Evolutionary conservation across 2,888 invertebrate species (phyloP).

Genomic region (Drosophila prolongata): DNA sequence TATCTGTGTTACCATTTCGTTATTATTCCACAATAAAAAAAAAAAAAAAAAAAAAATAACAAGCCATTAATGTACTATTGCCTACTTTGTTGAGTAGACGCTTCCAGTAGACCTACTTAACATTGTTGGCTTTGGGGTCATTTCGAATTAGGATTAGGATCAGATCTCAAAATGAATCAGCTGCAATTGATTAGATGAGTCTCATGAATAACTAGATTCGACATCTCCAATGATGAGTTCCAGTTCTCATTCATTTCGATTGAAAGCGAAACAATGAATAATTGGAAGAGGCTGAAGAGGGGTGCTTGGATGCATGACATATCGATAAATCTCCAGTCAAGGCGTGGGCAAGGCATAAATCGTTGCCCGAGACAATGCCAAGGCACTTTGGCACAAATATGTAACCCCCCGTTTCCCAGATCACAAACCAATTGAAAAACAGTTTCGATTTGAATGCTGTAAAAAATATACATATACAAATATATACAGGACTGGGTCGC

Average conservation of each 20-base stretch:
- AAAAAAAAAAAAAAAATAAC: no score
- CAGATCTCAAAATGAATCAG: slow-evolving; percentile 6
- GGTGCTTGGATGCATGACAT: slow-evolving; percentile 24
- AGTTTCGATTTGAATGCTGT: slow-evolving; percentile 62
- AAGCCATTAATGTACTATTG: background rate
- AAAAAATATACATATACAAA: slow-evolving; percentile 67
- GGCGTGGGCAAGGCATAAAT: slow-evolving; percentile 22
- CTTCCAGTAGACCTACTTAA: no score
- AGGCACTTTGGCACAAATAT: background rate
- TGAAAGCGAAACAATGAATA: slow-evolving; percentile 23
- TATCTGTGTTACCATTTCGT: no score
- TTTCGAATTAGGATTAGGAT: background rate
- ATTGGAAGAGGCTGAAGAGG: background rate
- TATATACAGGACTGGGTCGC: slow-evolving; percentile 39
- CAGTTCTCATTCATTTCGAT: slow-evolving; percentile 15
- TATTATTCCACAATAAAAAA: no score
- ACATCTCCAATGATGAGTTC: slow-evolving; percentile 9
- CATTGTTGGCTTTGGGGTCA: no score
- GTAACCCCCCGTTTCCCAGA: background rate
- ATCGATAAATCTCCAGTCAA: slow-evolving; percentile 20
- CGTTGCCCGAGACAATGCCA: slow-evolving; percentile 18
- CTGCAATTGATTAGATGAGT: background rate
- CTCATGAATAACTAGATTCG: slow-evolving; percentile 4
- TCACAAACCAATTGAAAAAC: slow-evolving; percentile 26
- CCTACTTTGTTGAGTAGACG: background rate